Base-by-base conservation (phyloP, 2,888 invertebrate species). In the Tinea trinotella region DNA sequence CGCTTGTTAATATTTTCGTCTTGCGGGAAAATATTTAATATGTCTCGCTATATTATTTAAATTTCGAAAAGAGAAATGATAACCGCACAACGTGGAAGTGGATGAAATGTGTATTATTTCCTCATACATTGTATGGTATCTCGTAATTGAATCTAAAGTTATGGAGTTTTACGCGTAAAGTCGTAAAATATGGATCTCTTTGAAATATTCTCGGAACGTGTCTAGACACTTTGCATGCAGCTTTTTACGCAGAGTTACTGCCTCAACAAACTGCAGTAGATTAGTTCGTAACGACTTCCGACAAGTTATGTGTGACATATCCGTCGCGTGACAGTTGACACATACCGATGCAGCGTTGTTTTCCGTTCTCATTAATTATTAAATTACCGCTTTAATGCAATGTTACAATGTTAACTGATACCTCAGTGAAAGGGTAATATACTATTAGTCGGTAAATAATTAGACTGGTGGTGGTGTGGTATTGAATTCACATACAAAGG, bases 221-320 rank as follows among this genome's bases (percentile, higher is more conserved):
- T 40, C 15, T 15, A 15, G 15, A 15, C 12, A 40, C 40, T 40
- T 40, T 40, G 40, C 40, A 40, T 40, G 40, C 30, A 30, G 30
- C 40, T 40, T 40, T 40, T 40, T 40, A 13, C 15, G 40, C 40
- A 13, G 7, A 12, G 40, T 40, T 7, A 4, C n/a, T 35, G 40
- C 40, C 30, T 6, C 12, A 15, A 15, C 40, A 15, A 40, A 15
- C 40, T 40, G 30, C 40, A 40, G 40, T 40, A 40, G 40, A 40
- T 40, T 40, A 40, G 13, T 3, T 40, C 13, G 13, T 40, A 40
- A 15, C 40, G 40, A 40, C 40, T 40, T 40, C 40, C 15, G 40
- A 40, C 30, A 10, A 30, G 30, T 30, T n/a, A 30, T 30, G 7
- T n/a, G 30, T 30, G 30, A 30, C 30, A 7, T 30, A 30, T 30